Conservation (phyloP, 2,113 vertebrate genomes). For the Nematolebias whitei region DNA sequence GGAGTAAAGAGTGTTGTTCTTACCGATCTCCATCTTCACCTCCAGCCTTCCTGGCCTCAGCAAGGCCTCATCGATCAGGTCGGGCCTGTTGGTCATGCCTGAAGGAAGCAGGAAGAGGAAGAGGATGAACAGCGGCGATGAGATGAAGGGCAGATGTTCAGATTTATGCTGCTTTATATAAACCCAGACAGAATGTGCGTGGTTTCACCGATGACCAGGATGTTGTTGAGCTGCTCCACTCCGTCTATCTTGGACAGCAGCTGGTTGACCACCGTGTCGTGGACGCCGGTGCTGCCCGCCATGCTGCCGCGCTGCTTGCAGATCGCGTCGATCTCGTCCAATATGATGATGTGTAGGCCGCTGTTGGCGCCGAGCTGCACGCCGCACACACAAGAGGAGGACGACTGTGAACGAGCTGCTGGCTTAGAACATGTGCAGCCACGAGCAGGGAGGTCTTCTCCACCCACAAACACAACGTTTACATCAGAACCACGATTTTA, state of each 20-base stretch:
- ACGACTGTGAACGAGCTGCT: constrained; percentile 1
- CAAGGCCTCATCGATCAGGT: constrained; percentile 96
- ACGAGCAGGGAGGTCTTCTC: constrained; percentile 16
- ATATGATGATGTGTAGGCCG: constrained; percentile 97
- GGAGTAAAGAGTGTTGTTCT: constrained; percentile 32
- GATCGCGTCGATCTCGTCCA: constrained; percentile 98
- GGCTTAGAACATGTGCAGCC: constrained; percentile 10
- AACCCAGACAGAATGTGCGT: background rate
- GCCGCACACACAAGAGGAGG: background rate
- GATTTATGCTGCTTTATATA: background rate
- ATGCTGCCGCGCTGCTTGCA: constrained; percentile 98
- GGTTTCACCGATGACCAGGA: constrained; percentile 91
- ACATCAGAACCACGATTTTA: background rate
- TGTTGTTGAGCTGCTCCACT: constrained; percentile 98
- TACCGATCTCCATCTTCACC: constrained; percentile 99
- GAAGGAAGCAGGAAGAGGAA: constrained; percentile 23
- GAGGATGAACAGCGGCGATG: background rate
- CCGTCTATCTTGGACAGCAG: constrained; percentile 97
- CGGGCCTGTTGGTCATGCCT: constrained; percentile 99
- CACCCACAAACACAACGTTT: background rate
- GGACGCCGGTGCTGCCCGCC: constrained; percentile 95
- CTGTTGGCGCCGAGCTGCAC: constrained; percentile 93
- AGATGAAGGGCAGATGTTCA: constrained; percentile 24
- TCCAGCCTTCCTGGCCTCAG: constrained; percentile 93
- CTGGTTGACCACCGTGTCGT: constrained; percentile 97